phyloP scores from a whole-genome alignment of 2,888 invertebrate species.

The Hypolimnas misippus region DNA sequence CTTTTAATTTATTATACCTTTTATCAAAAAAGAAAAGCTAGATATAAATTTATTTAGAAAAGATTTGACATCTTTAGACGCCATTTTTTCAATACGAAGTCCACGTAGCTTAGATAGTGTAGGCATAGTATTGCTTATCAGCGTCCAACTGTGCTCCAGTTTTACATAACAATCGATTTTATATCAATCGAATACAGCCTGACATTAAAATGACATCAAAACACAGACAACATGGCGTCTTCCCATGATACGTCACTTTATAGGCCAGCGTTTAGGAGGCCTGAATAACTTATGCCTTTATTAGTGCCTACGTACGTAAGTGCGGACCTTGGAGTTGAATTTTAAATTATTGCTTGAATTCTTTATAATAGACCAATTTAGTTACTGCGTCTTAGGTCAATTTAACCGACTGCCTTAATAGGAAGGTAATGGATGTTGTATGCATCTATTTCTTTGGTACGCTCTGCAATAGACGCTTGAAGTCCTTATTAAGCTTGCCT shows the following conservation, averaged over 20 bases:
- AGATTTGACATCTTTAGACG: too few species aligned
- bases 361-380: slow-evolving; percentile 18
- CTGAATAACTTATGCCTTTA: slow-evolving; percentile 36
- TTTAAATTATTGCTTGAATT: slow-evolving; percentile 24
- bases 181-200: neutral
- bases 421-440: too few species aligned
- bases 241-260: slow-evolving; percentile 25
- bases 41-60: too few species aligned
- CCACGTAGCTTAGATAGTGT: too few species aligned
- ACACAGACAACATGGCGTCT: slow-evolving; percentile 25
- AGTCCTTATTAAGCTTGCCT: neutral
- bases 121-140: neutral
- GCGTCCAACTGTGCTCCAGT: neutral
- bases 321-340: slow-evolving; percentile 29
- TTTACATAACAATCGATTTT: neutral
- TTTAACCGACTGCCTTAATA: neutral
- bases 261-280: slow-evolving; percentile 29
- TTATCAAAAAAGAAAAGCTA: too few species aligned
- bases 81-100: too few species aligned
- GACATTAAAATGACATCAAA: slow-evolving; percentile 12
- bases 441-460: too few species aligned
- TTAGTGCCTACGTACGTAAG: slow-evolving; percentile 27
- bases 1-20: too few species aligned
- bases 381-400: neutral
- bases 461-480: too few species aligned